phyloP scores from a whole-genome alignment of 2,797 vertebrate species.

The Sebastiscus albofasciatus region DNA sequence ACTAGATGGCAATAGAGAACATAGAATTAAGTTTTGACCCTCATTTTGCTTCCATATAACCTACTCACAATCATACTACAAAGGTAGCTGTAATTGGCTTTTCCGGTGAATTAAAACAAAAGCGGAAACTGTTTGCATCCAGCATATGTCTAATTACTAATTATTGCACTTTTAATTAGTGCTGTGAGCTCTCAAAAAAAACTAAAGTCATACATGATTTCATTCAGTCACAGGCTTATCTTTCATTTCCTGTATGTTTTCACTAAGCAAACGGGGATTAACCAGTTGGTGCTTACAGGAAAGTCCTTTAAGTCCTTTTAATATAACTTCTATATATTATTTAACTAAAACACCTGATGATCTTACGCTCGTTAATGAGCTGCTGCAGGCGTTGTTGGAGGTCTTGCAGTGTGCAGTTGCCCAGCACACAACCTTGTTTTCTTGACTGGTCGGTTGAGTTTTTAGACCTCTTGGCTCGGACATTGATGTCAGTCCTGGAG shows the following conservation, averaged over 20 bases:
- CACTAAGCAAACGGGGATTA: background rate
- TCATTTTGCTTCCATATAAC: background rate
- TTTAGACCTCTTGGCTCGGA: conserved; percentile 91
- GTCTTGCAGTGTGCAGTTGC: conserved; percentile 92
- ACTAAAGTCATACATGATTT: background rate
- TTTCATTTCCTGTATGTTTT: conserved; percentile 1
- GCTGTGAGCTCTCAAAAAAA: background rate
- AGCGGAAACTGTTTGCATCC: background rate
- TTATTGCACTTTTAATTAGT: background rate
- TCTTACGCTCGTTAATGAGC: conserved; percentile 87
- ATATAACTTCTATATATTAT: conserved; percentile 83
- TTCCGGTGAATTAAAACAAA: conserved; percentile 15
- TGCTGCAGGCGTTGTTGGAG: conserved; percentile 89
- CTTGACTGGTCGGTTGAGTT: conserved; percentile 82
- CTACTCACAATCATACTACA: conserved; percentile 3
- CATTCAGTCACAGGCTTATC: background rate
- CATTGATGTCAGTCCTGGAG: conserved; percentile 79
- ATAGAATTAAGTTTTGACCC: background rate
- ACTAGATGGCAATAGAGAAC: conserved; percentile 75
- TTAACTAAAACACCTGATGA: conserved; percentile 84
- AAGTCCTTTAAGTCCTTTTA: conserved; percentile 75
- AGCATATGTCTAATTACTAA: background rate
- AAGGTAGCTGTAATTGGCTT: background rate
- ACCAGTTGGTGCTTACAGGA: background rate
- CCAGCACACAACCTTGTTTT: conserved; percentile 87